Percentiles rank a stretch among this genome's conserved stretches.
These are phyloP conservation scores for Cephus sareptanus DNA, from an alignment of 2,888 invertebrate species.

Conservation along the genomic window DNA sequence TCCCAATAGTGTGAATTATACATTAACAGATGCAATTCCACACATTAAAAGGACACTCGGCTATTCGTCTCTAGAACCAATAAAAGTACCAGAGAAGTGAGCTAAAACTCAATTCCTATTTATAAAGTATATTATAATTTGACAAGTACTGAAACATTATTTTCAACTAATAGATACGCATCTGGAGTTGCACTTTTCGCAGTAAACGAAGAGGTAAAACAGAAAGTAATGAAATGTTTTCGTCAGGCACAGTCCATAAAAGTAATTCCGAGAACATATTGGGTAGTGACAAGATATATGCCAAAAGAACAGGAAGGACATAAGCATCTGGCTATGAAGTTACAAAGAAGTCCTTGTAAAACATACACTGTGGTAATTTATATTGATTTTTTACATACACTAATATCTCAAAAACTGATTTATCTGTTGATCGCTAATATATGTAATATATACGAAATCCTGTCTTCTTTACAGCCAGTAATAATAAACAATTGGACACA, in stretches of 20 bases:
- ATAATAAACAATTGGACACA: slow-evolving; percentile 36
- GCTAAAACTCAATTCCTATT: background rate
- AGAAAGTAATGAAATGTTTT: slow-evolving; percentile 25
- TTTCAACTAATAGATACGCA: slow-evolving; percentile 34
- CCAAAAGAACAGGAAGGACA: slow-evolving; percentile 33
- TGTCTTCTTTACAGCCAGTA: slow-evolving; percentile 38
- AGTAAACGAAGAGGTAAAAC: slow-evolving; percentile 15
- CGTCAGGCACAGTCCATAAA: slow-evolving; percentile 16
- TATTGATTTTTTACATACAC: no score
- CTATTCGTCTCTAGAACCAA: slow-evolving; percentile 30
- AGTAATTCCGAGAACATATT: slow-evolving; percentile 35
- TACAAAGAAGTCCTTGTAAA: slow-evolving; percentile 8
- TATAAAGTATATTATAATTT: background rate
- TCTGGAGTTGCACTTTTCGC: slow-evolving; percentile 43
- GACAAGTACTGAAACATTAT: background rate
- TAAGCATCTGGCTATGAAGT: slow-evolving; percentile 31
- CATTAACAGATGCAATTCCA: slow-evolving; percentile 34
- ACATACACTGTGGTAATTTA: slow-evolving; percentile 1
- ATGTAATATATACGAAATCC: background rate
- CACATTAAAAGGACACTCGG: slow-evolving; percentile 36
- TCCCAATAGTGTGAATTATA: slow-evolving; percentile 32
- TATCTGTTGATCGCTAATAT: background rate
- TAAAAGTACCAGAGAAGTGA: slow-evolving; percentile 43
- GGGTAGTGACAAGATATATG: slow-evolving; percentile 35
- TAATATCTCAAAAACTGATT: no score